These are phyloP conservation scores for Vesta saturnalis DNA, from an alignment of 2,888 invertebrate species.

Conservation along the genomic window DNA sequence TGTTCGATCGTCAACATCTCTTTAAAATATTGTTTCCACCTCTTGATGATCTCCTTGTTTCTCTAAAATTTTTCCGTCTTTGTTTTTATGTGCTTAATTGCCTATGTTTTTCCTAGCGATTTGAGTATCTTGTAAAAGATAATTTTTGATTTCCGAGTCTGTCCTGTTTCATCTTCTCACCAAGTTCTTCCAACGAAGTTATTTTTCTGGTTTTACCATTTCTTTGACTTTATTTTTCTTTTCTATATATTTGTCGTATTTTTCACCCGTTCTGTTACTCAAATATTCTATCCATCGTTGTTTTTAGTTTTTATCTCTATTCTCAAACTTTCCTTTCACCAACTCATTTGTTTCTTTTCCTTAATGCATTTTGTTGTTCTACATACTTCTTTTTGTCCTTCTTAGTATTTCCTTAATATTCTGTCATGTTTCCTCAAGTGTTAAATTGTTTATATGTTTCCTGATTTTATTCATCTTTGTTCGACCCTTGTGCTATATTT, in stretches of 20 bases:
- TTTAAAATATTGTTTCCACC: neutral
- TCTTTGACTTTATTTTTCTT: neutral
- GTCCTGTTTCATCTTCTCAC: neutral
- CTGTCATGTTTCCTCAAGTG: neutral
- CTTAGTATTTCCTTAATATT: neutral
- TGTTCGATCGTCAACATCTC: neutral
- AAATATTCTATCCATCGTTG: too few relatives aligned
- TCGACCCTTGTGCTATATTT: neutral
- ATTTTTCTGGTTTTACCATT: neutral
- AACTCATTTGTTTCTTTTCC: neutral
- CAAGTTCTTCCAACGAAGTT: neutral
- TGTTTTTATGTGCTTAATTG: neutral
- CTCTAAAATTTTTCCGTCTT: neutral
- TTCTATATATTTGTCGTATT: neutral
- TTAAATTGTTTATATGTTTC: neutral
- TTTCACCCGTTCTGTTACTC: neutral
- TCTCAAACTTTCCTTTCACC: neutral
- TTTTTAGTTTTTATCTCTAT: neutral
- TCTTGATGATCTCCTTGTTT: neutral
- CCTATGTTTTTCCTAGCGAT: neutral
- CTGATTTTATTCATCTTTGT: neutral
- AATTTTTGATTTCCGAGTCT: too few relatives aligned
- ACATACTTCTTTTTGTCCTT: neutral
- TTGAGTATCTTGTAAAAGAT: neutral
- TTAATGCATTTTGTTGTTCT: too few relatives aligned